phyloP scores from a whole-genome alignment of 2,888 invertebrate species.

The Brenthis daphne region DNA sequence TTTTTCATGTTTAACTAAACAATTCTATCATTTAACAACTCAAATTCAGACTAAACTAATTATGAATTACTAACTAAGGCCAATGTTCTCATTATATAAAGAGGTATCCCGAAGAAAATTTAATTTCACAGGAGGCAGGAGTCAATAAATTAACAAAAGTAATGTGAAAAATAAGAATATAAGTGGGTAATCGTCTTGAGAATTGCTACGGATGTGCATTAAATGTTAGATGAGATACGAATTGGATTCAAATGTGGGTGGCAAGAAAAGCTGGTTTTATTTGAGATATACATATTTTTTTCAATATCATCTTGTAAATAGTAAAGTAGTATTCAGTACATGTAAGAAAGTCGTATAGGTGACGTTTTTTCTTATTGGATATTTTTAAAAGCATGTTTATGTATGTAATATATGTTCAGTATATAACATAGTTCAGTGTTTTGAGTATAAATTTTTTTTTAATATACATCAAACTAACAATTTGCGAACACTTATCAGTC shows the following conservation, averaged over 20 bases:
- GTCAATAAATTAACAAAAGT: constrained; percentile 36
- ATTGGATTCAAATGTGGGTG: not conserved
- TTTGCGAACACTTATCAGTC: no score
- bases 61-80: constrained; percentile 38
- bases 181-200: constrained; percentile 20
- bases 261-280: not conserved
- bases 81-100: constrained; percentile 40
- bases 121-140: constrained; percentile 35
- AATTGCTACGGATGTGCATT: constrained; percentile 13
- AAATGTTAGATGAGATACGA: constrained; percentile 13
- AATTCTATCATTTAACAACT: constrained; percentile 28
- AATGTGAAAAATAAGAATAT: constrained; percentile 35
- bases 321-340: no score
- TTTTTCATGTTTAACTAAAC: constrained; percentile 7
- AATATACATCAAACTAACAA: no score
- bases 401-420: no score
- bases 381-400: no score
- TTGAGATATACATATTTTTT: no score
- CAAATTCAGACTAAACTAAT: constrained; percentile 33
- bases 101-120: constrained; percentile 39
- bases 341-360: no score
- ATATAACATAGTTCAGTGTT: no score
- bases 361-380: no score
- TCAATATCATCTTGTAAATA: no score
- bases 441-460: no score